These are phyloP conservation scores for Aporophyla lueneburgensis DNA, from an alignment of 2,888 invertebrate species.

Conservation along the genomic window DNA sequence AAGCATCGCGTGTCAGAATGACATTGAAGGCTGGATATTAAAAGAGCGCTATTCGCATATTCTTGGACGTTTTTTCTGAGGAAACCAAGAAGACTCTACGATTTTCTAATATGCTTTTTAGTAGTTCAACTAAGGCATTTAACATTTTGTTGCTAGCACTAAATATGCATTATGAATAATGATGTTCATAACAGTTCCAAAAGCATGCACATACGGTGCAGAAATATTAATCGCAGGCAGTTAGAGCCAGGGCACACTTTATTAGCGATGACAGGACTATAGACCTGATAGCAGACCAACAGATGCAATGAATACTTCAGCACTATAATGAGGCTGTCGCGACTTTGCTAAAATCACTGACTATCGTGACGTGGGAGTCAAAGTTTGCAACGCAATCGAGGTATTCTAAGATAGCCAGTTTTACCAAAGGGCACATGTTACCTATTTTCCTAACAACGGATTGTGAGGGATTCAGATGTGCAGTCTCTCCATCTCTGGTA, in stretches of 20 bases:
- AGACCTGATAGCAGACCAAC: constrained; percentile 28
- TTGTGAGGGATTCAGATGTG: not conserved
- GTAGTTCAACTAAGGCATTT: not conserved
- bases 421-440: not conserved
- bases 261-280: constrained; percentile 45
- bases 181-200: constrained; percentile 26
- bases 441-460: not conserved
- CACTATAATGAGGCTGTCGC: constrained; percentile 21
- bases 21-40: constrained; percentile 44
- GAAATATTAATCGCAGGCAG: constrained; percentile 41
- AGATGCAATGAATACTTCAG: constrained; percentile 47
- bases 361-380: not conserved
- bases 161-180: constrained; percentile 10
- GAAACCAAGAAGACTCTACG: not conserved
- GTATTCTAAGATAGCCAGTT: not conserved
- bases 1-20: constrained; percentile 56
- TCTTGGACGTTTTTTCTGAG: not conserved
- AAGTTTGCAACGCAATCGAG: not conserved
- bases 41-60: not conserved
- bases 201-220: constrained; percentile 33
- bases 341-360: constrained; percentile 3
- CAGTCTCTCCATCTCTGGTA: not conserved
- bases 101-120: not conserved
- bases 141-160: constrained; percentile 3
- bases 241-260: constrained; percentile 14